phyloP scores from a whole-genome alignment of 2,113 vertebrate genomes.

The Hippolais icterina region DNA sequence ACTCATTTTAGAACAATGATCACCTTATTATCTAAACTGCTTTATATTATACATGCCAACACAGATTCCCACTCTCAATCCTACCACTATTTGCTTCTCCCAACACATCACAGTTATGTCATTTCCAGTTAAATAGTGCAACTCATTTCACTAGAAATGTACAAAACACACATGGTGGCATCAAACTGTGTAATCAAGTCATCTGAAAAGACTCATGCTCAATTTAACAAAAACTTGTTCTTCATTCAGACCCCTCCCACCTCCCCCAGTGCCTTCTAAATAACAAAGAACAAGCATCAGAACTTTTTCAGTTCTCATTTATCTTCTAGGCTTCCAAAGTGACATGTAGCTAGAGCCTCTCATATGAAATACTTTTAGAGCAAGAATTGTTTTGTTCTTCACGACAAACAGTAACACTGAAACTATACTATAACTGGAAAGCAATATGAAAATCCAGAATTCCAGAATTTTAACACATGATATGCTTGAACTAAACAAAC shows the following conservation, averaged over 20 bases:
- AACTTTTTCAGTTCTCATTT: background rate
- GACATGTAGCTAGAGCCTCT: background rate
- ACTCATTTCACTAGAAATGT: background rate
- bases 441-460: background rate
- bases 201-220: background rate
- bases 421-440: background rate
- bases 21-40: background rate
- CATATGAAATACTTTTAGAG: background rate
- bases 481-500: background rate
- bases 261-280: fast-evolving
- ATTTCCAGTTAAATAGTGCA: background rate
- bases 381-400: background rate
- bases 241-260: fast-evolving
- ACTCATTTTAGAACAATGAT: background rate
- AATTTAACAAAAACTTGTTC: background rate
- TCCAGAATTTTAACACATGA: background rate
- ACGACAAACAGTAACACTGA: background rate
- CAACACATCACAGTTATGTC: background rate
- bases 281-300: background rate
- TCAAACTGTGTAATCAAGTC: background rate
- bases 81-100: background rate
- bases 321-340: background rate
- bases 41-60: background rate
- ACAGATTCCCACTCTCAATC: background rate
- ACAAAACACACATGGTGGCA: background rate